A percentile compares a stretch with the other conserved stretches of the same genome.
Conservation (phyloP, 2,888 invertebrate genomes). For the Sussaba pulchella region DNA sequence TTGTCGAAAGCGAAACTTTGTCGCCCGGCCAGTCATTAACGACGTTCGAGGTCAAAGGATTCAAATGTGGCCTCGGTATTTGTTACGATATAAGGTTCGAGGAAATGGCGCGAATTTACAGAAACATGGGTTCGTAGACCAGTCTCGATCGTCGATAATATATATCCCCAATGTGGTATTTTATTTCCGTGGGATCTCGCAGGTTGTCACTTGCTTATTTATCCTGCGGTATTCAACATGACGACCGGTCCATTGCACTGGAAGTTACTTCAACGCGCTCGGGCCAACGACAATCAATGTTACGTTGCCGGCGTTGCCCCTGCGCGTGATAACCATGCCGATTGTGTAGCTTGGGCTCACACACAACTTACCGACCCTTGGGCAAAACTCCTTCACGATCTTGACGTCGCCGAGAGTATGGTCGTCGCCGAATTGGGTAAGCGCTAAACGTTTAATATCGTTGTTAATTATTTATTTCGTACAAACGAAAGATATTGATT, state of each 20-base stretch:
- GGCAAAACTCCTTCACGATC: conserved; percentile 90
- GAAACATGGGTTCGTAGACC: conserved; percentile 85
- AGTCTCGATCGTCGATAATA: too few relatives aligned
- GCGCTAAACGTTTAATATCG: too few relatives aligned
- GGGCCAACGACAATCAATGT: conserved; percentile 95
- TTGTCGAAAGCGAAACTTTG: conserved; percentile 95
- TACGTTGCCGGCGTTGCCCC: conserved; percentile 95
- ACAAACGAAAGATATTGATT: too few relatives aligned
- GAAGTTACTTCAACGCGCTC: conserved; percentile 92
- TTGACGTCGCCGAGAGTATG: conserved; percentile 90
- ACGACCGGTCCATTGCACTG: conserved; percentile 98
- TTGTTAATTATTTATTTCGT: too few relatives aligned
- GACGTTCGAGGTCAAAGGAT: conserved; percentile 89
- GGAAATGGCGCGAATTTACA: conserved; percentile 92
- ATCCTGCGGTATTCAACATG: conserved; percentile 98
- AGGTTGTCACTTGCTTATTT: conserved; percentile 94
- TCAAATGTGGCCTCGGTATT: conserved; percentile 95
- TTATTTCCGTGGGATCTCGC: too few relatives aligned
- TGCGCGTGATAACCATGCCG: conserved; percentile 89
- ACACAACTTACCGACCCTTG: conserved; percentile 94
- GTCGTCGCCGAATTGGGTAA: conserved; percentile 92
- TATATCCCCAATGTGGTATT: too few relatives aligned
- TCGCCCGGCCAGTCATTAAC: conserved; percentile 91
- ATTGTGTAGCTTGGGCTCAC: conserved; percentile 96
- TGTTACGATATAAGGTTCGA: conserved; percentile 98